Percentiles rank a stretch among this genome's conserved stretches.
phyloP scores from a whole-genome alignment of 2,888 invertebrate genomes.

The Noctua fimbriata region DNA sequence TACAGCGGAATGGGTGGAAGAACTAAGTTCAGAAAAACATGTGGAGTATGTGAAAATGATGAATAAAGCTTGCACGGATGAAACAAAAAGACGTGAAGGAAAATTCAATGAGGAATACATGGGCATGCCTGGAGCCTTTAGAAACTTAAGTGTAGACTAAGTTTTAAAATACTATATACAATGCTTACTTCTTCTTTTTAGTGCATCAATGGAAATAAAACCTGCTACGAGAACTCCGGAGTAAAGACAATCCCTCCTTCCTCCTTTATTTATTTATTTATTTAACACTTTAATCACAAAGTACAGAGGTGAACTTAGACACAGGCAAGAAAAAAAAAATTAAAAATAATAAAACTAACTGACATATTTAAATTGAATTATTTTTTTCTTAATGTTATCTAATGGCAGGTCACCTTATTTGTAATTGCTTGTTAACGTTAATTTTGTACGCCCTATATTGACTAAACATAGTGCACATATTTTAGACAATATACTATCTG shows the following conservation, averaged over 20 bases:
- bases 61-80: conserved; percentile 72
- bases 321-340: too few relatives aligned
- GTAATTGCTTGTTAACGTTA: too few relatives aligned
- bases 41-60: conserved; percentile 69
- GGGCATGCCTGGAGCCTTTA: conserved; percentile 78
- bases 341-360: too few relatives aligned
- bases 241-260: neutral
- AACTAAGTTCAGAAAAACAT: conserved; percentile 61
- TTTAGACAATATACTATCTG: too few relatives aligned
- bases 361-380: too few relatives aligned
- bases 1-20: conserved; percentile 69
- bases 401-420: too few relatives aligned
- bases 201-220: neutral
- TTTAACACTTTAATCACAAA: too few relatives aligned
- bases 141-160: conserved; percentile 70
- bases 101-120: conserved; percentile 74
- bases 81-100: conserved; percentile 65
- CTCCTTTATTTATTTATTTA: too few relatives aligned
- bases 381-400: too few relatives aligned
- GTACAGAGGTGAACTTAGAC: too few relatives aligned
- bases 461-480: too few relatives aligned
- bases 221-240: neutral
- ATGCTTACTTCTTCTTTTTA: neutral
- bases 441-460: too few relatives aligned
- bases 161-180: neutral